These are phyloP conservation scores for Strix aluco DNA, from an alignment of 2,113 vertebrate genomes.

Conservation along the genomic window DNA sequence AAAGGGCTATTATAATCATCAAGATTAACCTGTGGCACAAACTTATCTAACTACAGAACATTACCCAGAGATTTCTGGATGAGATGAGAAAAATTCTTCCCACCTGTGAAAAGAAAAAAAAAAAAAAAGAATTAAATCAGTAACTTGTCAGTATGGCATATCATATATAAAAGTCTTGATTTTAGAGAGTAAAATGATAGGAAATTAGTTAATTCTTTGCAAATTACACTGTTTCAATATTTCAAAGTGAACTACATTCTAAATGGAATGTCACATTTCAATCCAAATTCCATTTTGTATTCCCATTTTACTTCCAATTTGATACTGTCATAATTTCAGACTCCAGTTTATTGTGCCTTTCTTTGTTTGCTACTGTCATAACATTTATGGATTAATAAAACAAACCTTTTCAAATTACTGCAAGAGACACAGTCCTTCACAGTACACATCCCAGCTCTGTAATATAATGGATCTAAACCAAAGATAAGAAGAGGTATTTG, in stretches of 20 bases:
- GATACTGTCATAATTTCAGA: background rate
- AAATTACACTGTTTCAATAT: background rate
- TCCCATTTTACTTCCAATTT: background rate
- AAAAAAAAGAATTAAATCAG: background rate
- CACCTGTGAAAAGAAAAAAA: background rate
- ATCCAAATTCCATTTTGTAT: background rate
- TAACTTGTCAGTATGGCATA: background rate
- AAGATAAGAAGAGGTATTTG: background rate
- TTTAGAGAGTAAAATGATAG: background rate
- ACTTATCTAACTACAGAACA: background rate
- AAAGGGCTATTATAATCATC: background rate
- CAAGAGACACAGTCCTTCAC: background rate
- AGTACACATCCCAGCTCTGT: background rate
- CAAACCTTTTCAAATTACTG: background rate
- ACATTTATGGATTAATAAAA: background rate
- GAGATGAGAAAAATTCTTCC: background rate
- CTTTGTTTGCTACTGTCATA: background rate
- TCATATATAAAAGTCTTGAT: background rate
- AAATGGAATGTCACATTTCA: background rate
- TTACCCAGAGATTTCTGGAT: background rate
- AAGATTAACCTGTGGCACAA: background rate
- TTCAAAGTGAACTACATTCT: background rate
- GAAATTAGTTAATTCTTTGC: background rate
- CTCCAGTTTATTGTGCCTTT: background rate
- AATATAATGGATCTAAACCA: background rate